phyloP scores from a whole-genome alignment of 1,140 invertebrate species.

The Radopholus similis region DNA sequence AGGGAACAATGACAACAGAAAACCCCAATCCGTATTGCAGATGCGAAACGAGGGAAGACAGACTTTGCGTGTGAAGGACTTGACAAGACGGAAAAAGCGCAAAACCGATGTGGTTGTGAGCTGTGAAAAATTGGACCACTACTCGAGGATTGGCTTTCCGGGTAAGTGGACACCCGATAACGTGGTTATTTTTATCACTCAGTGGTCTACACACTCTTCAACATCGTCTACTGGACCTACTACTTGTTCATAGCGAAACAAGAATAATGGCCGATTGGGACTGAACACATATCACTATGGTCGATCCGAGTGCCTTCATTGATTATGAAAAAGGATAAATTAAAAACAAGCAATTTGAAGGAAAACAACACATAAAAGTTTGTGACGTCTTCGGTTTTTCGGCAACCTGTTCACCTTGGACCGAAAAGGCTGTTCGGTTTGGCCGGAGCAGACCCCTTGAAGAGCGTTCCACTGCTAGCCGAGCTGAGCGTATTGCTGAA shows the following conservation, averaged over 20 bases:
- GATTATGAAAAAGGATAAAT: neutral
- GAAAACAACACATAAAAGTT: neutral
- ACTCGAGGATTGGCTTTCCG: conserved; percentile 47
- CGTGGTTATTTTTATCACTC: conserved; percentile 5
- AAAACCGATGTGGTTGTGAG: conserved; percentile 34
- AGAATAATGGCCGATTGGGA: neutral
- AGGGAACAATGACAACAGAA: too few relatives aligned
- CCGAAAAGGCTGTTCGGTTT: conserved; percentile 9
- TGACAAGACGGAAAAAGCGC: conserved; percentile 13
- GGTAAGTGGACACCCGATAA: conserved; percentile 24
- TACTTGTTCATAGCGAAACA: conserved; percentile 27
- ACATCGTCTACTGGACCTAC: conserved; percentile 41
- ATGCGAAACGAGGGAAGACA: conserved; percentile 32
- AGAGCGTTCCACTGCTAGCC: conserved; percentile 11
- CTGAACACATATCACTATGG: neutral
- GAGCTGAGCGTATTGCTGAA: conserved; percentile 17
- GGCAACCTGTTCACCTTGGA: neutral
- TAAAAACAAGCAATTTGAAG: neutral
- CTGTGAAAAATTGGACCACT: conserved; percentile 46
- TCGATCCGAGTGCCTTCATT: neutral
- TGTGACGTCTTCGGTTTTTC: neutral
- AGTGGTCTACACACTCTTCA: conserved; percentile 39
- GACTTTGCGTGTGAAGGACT: conserved; percentile 20
- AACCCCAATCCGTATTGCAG: conserved; percentile 16
- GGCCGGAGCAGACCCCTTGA: conserved; percentile 1